These are phyloP conservation scores for Molossus molossus DNA, from an alignment of 2,797 vertebrate genomes.

Conservation along the genomic window DNA sequence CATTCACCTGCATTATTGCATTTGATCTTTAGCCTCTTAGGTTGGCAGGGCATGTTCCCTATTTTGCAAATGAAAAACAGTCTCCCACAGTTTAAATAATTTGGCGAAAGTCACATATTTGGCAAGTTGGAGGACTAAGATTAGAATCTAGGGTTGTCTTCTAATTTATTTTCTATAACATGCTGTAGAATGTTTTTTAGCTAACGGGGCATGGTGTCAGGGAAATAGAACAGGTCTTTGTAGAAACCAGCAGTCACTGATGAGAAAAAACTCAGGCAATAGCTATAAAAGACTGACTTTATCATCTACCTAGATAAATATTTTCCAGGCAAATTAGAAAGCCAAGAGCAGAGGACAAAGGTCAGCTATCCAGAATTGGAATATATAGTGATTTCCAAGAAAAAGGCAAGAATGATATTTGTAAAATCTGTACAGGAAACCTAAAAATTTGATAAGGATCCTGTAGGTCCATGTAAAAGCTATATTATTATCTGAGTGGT, in stretches of 20 bases:
- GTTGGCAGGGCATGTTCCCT: background rate
- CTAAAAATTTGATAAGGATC: conserved; percentile 36
- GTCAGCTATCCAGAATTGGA: conserved; percentile 2
- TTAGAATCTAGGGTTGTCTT: conserved; percentile 18
- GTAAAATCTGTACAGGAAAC: background rate
- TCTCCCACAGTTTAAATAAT: conserved; percentile 31
- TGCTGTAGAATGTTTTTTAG: conserved; percentile 21
- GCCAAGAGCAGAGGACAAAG: background rate
- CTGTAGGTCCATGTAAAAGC: background rate
- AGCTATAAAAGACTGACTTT: conserved; percentile 34
- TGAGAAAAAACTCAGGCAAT: conserved; percentile 43
- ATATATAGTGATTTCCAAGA: conserved; percentile 38
- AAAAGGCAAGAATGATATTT: conserved; percentile 35
- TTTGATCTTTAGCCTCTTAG: conserved; percentile 50
- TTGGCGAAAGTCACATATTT: conserved; percentile 61
- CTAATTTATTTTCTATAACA: conserved; percentile 57
- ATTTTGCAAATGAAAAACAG: conserved; percentile 22
- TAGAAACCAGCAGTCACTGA: background rate
- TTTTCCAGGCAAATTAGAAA: conserved; percentile 25
- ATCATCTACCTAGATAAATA: conserved; percentile 45
- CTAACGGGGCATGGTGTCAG: background rate
- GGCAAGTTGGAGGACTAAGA: conserved; percentile 55
- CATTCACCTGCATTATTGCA: background rate
- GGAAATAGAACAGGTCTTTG: conserved; percentile 12
- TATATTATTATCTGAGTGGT: conserved; percentile 43